Conservation (phyloP, 2,113 vertebrate genomes). For the Megaptera novaeangliae region DNA sequence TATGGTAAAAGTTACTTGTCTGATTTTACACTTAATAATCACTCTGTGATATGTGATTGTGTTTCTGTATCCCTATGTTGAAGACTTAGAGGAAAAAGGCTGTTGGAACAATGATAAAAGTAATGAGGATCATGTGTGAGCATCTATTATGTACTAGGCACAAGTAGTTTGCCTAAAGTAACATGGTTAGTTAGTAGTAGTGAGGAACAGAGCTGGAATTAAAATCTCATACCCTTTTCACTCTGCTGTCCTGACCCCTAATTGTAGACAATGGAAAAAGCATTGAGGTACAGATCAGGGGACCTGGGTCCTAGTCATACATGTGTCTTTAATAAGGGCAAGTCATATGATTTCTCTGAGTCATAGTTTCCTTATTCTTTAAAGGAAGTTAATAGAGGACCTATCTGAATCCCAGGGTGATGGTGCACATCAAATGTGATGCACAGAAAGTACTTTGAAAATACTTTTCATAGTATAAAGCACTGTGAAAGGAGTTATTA, state of each 20-base stretch:
- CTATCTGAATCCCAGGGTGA: not conserved
- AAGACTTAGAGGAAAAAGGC: not conserved
- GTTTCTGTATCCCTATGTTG: not conserved
- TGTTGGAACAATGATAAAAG: not conserved
- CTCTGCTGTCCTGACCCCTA: not conserved
- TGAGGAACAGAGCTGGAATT: not conserved
- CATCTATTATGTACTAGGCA: not conserved
- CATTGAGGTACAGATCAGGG: not conserved
- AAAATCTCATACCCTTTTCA: not conserved
- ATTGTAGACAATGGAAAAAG: not conserved
- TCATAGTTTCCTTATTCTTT: not conserved
- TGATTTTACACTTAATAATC: not conserved
- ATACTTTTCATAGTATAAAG: not conserved
- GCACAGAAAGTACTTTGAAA: not conserved
- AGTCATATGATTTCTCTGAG: not conserved
- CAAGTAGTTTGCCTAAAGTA: not conserved
- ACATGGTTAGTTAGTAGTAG: not conserved
- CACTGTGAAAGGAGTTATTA: not conserved
- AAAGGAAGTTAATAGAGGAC: not conserved
- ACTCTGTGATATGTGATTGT: not conserved
- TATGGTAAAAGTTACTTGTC: not conserved
- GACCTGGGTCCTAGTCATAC: not conserved
- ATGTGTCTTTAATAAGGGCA: not conserved
- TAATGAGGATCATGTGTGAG: not conserved
- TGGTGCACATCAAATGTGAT: not conserved